Base-by-base conservation (phyloP, 2,888 invertebrate genomes). In the Macrophya alboannulata region DNA sequence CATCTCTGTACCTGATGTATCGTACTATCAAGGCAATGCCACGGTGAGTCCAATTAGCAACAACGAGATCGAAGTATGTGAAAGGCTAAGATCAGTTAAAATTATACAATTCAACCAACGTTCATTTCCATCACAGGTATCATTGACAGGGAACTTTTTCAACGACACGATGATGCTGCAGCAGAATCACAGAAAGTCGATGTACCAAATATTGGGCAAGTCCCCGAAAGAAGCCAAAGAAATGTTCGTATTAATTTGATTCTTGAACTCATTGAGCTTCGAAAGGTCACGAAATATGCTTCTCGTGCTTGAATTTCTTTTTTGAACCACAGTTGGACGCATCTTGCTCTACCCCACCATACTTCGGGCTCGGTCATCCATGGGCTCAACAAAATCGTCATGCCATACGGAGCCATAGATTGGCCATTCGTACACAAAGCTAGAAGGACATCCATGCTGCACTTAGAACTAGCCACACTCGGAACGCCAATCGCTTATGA, bases 331-430 rank as follows among this genome's bases (percentile, higher is more conserved):
- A 89, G 91, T 79, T 91, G 91, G 92, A 91, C 89, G 31, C 88
- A 89, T 72, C 89, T 91, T 48, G 88, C 91, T 59, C 88, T 87
- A 51, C 90, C 91, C 1, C 90, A 89, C 83, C 90, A 91, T 43
- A 86, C 90, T 12, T 85, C 86, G 31, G 86, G 88, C 12, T 86
- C 84, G 81, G 87, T 88, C 10, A 87, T 92, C 48, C 89, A 90
- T 55, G 85, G 85, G 59, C 83, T 90, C 51, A 89, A 90, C 83
- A 87, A 89, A 1, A 87, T 91, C 62, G 86, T 89, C 43, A 86
- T 92, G 86, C 91, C 91, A 12, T 90, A 89, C 25, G 91, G 91
- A 51, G 89, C 89, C 15, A 86, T 91, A 40, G 90, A 92, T 84
- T 86, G 89, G 89, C 43, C 31, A 6, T 15, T 25, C n/a, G n/a